These are phyloP conservation scores for Ischnus inquisitorius DNA, from an alignment of 2,888 invertebrate species.

Conservation along the genomic window DNA sequence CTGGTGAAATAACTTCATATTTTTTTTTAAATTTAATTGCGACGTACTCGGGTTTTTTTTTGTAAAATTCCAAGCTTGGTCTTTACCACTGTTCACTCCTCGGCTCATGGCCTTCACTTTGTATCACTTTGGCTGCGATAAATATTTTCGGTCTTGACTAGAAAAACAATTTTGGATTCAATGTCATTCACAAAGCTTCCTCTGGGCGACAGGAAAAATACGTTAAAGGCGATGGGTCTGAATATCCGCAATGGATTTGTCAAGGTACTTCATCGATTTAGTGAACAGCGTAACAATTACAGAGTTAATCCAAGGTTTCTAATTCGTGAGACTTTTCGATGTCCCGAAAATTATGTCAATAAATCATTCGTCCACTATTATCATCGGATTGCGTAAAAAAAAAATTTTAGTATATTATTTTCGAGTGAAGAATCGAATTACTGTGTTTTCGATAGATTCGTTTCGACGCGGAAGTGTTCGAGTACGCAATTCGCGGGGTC, in stretches of 20 bases:
- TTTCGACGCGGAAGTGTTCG: slow-evolving; percentile 13
- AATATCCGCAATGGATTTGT: not conserved
- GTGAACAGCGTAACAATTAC: not conserved
- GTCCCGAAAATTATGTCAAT: not conserved
- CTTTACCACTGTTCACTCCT: no score
- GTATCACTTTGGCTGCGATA: no score
- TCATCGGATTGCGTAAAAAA: not conserved
- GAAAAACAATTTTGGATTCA: no score
- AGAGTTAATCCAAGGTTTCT: not conserved
- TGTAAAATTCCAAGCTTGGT: no score
- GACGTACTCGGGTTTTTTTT: not conserved
- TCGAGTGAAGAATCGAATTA: not conserved
- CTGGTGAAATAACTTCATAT: no score
- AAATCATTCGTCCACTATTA: not conserved
- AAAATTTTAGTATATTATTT: not conserved
- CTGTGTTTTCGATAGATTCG: not conserved
- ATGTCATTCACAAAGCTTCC: no score
- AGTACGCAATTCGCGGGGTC: slow-evolving; percentile 18
- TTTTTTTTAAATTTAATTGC: no score
- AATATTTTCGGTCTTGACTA: no score
- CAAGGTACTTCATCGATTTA: not conserved
- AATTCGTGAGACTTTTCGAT: not conserved
- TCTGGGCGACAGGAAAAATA: no score
- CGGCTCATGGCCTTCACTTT: no score
- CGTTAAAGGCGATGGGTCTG: not conserved